These are phyloP conservation scores for Zeugodacus cucurbitae DNA, from an alignment of 1,140 invertebrate genomes.

Conservation along the genomic window DNA sequence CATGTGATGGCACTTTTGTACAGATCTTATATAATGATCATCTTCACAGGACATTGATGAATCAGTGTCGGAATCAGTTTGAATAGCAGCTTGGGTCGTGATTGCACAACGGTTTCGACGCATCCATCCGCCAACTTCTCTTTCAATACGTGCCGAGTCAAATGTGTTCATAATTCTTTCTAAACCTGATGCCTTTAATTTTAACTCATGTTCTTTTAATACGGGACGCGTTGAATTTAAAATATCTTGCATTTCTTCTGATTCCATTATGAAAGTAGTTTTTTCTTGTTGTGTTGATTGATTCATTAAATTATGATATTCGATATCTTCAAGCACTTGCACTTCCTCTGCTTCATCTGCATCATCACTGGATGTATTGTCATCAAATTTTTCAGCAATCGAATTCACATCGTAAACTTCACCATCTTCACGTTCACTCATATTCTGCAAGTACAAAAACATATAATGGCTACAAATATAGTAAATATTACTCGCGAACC, in stretches of 20 bases:
- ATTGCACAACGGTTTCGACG: constrained; percentile 52
- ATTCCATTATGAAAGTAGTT: not conserved
- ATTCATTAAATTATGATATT: constrained; percentile 40
- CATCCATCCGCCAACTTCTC: constrained; percentile 56
- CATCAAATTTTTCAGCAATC: constrained; percentile 45
- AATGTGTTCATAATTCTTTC: constrained; percentile 57
- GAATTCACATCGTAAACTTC: constrained; percentile 33
- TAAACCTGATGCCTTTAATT: constrained; percentile 54
- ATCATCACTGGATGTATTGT: not conserved
- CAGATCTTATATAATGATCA: constrained; percentile 51
- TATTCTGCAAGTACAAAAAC: constrained; percentile 23
- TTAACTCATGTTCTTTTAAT: constrained; percentile 55
- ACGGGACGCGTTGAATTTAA: constrained; percentile 57
- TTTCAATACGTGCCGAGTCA: constrained; percentile 55
- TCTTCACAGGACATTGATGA: constrained; percentile 59
- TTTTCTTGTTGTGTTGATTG: not conserved
- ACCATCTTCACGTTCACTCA: not conserved
- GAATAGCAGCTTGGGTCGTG: not conserved
- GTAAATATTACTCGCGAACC: not conserved
- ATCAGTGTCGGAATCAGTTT: constrained; percentile 48
- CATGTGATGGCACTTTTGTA: not conserved
- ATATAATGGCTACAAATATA: not conserved
- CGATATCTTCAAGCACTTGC: not conserved
- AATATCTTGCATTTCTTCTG: constrained; percentile 48
- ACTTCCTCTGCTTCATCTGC: constrained; percentile 30